These are phyloP conservation scores for Macrotis lagotis DNA, from an alignment of 2,113 vertebrate species.

Conservation along the genomic window DNA sequence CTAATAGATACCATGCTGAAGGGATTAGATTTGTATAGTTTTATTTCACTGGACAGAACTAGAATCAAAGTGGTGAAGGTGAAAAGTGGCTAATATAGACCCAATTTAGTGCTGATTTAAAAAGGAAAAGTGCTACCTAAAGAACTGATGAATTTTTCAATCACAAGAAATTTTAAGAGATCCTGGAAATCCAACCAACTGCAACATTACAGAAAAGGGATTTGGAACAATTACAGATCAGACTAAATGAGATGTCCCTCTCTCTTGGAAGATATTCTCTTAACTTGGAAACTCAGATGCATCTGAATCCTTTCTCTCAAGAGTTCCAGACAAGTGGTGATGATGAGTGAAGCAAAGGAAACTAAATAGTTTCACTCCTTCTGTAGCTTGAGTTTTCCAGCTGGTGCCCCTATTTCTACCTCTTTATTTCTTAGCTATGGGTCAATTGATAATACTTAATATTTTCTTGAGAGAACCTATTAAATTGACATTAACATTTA, in stretches of 20 bases:
- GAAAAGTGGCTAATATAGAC: neutral
- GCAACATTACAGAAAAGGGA: neutral
- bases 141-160: neutral
- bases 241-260: neutral
- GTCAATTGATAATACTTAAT: neutral
- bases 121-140: neutral
- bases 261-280: too few species aligned
- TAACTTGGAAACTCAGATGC: neutral
- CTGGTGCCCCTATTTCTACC: neutral
- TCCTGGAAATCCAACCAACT: neutral
- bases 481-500: neutral
- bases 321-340: neutral
- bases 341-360: neutral
- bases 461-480: conserved; percentile 19
- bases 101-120: neutral
- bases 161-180: neutral
- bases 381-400: neutral
- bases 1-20: neutral
- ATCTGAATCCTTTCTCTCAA: neutral
- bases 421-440: neutral
- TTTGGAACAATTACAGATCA: neutral
- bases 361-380: neutral
- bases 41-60: neutral
- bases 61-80: neutral
- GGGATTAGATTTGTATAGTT: neutral